phyloP scores from a whole-genome alignment of 2,888 invertebrate genomes.

The Ormyrus rosae region DNA sequence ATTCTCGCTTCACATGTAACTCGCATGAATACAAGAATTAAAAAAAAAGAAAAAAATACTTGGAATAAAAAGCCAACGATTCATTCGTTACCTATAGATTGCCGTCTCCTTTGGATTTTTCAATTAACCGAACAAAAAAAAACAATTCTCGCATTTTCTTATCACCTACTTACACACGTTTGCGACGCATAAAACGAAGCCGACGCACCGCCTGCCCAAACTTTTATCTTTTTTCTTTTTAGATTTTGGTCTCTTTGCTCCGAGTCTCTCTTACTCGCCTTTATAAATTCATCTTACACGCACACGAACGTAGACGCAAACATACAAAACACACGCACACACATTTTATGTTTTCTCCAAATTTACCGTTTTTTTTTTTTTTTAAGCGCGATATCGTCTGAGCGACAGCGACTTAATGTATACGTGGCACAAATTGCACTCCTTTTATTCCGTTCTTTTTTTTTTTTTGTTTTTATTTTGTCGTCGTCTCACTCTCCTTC shows the following conservation, averaged over 20 bases:
- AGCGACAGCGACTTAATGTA: slow-evolving; percentile 10
- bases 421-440: slow-evolving; percentile 49
- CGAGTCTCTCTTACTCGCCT: slow-evolving; percentile 8
- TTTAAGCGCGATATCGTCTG: slow-evolving; percentile 37
- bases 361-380: slow-evolving; percentile 5
- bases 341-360: slow-evolving; percentile 26
- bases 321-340: not conserved
- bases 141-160: slow-evolving; percentile 30
- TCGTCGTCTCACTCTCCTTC: slow-evolving; percentile 4
- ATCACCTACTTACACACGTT: slow-evolving; percentile 32
- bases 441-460: slow-evolving; percentile 19
- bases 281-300: not conserved
- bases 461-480: not conserved
- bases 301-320: slow-evolving; percentile 12
- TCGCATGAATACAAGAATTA: slow-evolving; percentile 26
- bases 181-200: slow-evolving; percentile 28
- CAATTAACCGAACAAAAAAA: slow-evolving; percentile 24
- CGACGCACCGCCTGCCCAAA: slow-evolving; percentile 23
- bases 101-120: slow-evolving; percentile 14
- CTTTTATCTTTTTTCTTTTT: not conserved
- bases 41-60: slow-evolving; percentile 38
- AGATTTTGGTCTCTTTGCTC: slow-evolving; percentile 6
- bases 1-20: slow-evolving; percentile 7
- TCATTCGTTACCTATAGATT: slow-evolving; percentile 27
- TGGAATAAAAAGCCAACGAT: slow-evolving; percentile 43